Base-by-base conservation (phyloP, 2,888 invertebrate genomes). In the Syrphus vitripennis region DNA sequence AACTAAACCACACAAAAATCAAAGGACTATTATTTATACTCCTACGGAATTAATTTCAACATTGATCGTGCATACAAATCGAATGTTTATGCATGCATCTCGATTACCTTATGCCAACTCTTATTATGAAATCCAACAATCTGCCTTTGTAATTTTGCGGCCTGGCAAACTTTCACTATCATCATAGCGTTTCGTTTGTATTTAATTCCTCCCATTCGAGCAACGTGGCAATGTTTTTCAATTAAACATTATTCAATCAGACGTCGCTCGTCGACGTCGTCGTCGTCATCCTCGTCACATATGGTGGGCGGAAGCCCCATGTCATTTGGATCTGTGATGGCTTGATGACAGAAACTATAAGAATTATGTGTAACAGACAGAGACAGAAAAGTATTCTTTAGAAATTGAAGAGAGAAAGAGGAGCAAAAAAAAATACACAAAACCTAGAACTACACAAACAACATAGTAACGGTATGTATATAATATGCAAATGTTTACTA, bases 401-500 rank as follows among this genome's bases (percentile, higher is more conserved):
- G n/a, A n/a, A n/a, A n/a, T n/a, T 3, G 37, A 9, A 19, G 24
- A 12, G 45, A 21, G 45, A 3, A 14, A 2, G 21, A 4, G 12
- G 1, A 24, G 6, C 14, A 50, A 24, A 14, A 24, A n/a, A 14
- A 26, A 53, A 53, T n/a, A n/a, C n/a, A 26, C 14, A 14, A 14
- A 53, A 26, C 1, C 24, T 24, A 24, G 14, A 14, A 50, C 14
- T 24, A 45, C 19, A 7, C 4, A 16, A 3, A 45, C 19, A 7
- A 34, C 10, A 34, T 10, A 9, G 14, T 12, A 4, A 14, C 10
- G 12, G 2, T 48, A n/a, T 53, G 16, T 53, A 1, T 48, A 4
- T 34, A 31, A 37, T 79, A 78, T 78, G 82, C 82, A 82, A 86
- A 82, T 86, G 42, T 81, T 86, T 82, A 45, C 55, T 69, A 34